phyloP scores from a whole-genome alignment of 2,888 invertebrate species.

The Hipparchia sbordonii region DNA sequence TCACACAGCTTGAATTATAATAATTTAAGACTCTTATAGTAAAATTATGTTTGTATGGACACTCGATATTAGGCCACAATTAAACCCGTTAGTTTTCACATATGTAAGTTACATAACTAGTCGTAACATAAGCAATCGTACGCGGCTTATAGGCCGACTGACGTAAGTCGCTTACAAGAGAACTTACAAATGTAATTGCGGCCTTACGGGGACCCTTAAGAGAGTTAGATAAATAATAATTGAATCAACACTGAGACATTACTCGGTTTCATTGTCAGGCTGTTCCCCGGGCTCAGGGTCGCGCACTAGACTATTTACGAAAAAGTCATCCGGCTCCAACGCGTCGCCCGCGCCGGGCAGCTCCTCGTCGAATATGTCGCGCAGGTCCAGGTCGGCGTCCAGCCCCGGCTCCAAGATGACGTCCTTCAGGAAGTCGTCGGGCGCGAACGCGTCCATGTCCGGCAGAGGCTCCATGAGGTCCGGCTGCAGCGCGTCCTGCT shows the following conservation, averaged over 20 bases:
- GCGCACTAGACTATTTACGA: slow-evolving; percentile 29
- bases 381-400: slow-evolving; percentile 32
- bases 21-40: too few relatives aligned
- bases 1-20: too few relatives aligned
- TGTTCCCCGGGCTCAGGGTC: slow-evolving; percentile 21
- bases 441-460: slow-evolving; percentile 21
- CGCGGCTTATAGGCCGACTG: too few relatives aligned
- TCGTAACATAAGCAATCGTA: too few relatives aligned
- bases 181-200: too few relatives aligned
- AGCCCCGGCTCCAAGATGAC: slow-evolving; percentile 36
- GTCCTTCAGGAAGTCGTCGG: slow-evolving; percentile 37
- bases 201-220: too few relatives aligned
- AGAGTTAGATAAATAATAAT: background rate
- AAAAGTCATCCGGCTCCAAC: slow-evolving; percentile 35
- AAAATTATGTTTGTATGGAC: too few relatives aligned
- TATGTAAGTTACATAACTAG: too few relatives aligned
- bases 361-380: slow-evolving; percentile 35
- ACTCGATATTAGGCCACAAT: too few relatives aligned
- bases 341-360: background rate
- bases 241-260: background rate
- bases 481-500: slow-evolving; percentile 25
- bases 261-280: background rate
- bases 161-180: too few relatives aligned
- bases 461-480: slow-evolving; percentile 14
- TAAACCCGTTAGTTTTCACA: too few relatives aligned